phyloP scores from a whole-genome alignment of 2,797 vertebrate species.

The Dendrocincla fuliginosa region DNA sequence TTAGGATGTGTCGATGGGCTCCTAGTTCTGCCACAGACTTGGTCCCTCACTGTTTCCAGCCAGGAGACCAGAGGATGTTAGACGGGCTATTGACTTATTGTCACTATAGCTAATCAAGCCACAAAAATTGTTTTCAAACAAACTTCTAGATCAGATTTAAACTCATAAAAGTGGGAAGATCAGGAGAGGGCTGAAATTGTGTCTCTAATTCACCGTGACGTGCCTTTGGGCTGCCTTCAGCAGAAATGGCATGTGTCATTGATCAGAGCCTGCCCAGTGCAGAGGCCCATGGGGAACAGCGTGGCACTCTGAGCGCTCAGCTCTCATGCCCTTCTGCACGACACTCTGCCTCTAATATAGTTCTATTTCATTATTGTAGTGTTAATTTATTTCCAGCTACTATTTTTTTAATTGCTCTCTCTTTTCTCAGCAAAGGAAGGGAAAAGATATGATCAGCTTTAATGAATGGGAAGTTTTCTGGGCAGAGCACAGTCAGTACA shows the following conservation, averaged over 20 bases:
- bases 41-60: background rate
- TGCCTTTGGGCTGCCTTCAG: conserved; percentile 31
- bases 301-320: background rate
- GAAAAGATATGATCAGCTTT: background rate
- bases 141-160: background rate
- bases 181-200: background rate
- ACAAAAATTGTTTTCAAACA: conserved; percentile 15
- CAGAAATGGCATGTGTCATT: background rate
- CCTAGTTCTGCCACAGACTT: background rate
- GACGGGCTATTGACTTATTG: background rate
- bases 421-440: background rate
- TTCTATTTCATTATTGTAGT: background rate
- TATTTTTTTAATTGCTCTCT: background rate
- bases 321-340: background rate
- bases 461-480: background rate
- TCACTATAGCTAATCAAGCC: background rate
- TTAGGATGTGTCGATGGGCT: background rate
- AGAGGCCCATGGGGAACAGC: background rate
- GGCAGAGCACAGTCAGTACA: background rate
- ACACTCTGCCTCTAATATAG: background rate
- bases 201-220: background rate
- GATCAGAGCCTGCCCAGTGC: background rate
- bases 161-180: conserved; percentile 2
- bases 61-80: background rate
- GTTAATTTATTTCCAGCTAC: background rate